Evolutionary conservation across 1,140 invertebrate genomes (phyloP), one percentile per base, ranked within the genome.

Genomic region (Berghia stephanieae): DNA sequence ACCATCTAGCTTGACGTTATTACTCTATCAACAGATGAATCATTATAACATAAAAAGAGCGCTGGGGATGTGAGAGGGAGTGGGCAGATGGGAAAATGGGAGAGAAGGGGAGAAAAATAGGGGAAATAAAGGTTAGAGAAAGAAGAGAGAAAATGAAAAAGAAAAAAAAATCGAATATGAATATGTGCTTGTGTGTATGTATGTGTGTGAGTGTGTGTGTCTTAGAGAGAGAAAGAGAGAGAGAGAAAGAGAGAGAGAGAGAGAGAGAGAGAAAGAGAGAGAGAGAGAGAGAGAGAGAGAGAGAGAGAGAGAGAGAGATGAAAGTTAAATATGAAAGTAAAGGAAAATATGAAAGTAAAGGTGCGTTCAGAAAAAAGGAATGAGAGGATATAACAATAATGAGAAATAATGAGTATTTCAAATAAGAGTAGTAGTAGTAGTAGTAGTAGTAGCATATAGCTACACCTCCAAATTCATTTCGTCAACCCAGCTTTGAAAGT

Each of bases 191-290:
- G 55, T 24, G 55, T 24, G 55, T 24, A 31, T 24, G 6, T 24
- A 31, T 24, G 55, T 24, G 55, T 24, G 55, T 24, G 55, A 60
- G 55, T 24, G 55, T 24, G 55, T 24, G 55, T 24, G 6, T 24
- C n/a, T 24, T 21, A 60, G 55, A 60, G 55, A 60, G 55, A 60
- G 55, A 60, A 4, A 60, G 55, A 60, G 6, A 60, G 55, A 60
- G 6, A 60, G 55, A 60, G 55, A 60, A 31, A 60, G 55, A 60
- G 55, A 60, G 55, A 60, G 6, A 60, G 55, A 60, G 55, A 60
- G 55, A 60, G 55, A 60, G 55, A 60, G 55, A 60, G 55, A 60
- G 55, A 60, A 31, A 60, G 55, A 60, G 55, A 60, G 55, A 60
- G 55, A 60, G 55, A 60, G 6, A 60, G 55, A 60, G 55, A 60